Conservation (phyloP, 2,888 invertebrate species). For the Melikaiella ostensackeni region DNA sequence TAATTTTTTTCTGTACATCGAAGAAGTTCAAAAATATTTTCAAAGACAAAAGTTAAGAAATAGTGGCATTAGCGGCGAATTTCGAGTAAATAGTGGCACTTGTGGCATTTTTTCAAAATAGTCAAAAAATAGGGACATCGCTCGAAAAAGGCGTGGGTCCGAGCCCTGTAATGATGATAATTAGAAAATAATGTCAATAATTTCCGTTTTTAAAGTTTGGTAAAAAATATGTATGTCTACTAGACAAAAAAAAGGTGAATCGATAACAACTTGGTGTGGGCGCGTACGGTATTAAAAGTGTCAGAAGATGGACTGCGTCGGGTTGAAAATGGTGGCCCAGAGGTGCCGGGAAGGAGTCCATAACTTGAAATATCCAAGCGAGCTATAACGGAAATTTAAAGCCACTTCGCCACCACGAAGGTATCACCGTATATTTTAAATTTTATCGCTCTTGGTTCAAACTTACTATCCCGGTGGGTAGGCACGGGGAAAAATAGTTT, state of each 20-base stretch:
- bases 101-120: too few relatives aligned
- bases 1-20: too few relatives aligned
- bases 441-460: slow-evolving; percentile 60
- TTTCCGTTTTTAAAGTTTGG: not conserved
- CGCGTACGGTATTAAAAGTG: slow-evolving; percentile 4
- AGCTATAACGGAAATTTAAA: slow-evolving; percentile 67
- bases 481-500: slow-evolving; percentile 56
- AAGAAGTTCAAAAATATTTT: too few relatives aligned
- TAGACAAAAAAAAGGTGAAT: not conserved
- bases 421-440: slow-evolving; percentile 66
- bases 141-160: too few relatives aligned
- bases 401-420: slow-evolving; percentile 60
- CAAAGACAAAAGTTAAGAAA: too few relatives aligned
- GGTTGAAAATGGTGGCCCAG: slow-evolving; percentile 59
- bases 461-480: slow-evolving; percentile 50
- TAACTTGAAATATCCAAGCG: slow-evolving; percentile 67
- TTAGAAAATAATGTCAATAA: not conserved
- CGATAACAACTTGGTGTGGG: slow-evolving; percentile 7
- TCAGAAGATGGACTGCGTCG: slow-evolving; percentile 31
- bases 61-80: too few relatives aligned
- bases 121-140: too few relatives aligned
- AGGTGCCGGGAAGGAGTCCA: slow-evolving; percentile 59
- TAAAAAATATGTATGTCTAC: not conserved
- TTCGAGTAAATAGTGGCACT: too few relatives aligned
- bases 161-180: too few relatives aligned